A percentile compares a stretch with the other conserved stretches of the same genome.
phyloP scores from a whole-genome alignment of 2,888 invertebrate species.

The Belgica antarctica region DNA sequence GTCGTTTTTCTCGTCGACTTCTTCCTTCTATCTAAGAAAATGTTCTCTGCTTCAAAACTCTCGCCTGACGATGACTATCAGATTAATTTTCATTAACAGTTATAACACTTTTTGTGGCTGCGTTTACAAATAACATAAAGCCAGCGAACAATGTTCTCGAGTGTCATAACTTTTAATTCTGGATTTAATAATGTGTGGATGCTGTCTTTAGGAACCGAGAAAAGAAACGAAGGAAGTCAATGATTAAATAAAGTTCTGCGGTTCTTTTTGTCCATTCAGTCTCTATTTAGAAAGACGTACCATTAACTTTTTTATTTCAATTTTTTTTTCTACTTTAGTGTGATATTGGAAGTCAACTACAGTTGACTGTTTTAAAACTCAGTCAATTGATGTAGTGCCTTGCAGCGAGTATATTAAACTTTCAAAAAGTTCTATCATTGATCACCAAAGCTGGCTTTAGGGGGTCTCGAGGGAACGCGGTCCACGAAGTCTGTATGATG shows the following conservation, averaged over 20 bases:
- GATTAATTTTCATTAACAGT: constrained; percentile 29
- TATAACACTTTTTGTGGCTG: constrained; percentile 6
- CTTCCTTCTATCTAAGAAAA: not conserved
- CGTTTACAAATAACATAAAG: not conserved
- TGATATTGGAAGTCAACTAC: too few relatives aligned
- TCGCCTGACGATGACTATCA: constrained; percentile 9
- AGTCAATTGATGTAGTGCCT: too few relatives aligned
- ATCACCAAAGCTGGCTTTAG: too few relatives aligned
- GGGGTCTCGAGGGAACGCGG: too few relatives aligned
- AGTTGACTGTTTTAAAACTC: too few relatives aligned
- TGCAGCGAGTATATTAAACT: too few relatives aligned
- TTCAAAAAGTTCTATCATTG: too few relatives aligned
- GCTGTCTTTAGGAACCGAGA: not conserved
- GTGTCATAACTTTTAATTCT: constrained; percentile 10
- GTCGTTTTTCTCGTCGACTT: not conserved
- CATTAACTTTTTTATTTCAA: constrained; percentile 15
- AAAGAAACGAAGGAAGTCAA: not conserved
- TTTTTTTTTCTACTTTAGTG: too few relatives aligned
- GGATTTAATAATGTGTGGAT: constrained; percentile 9
- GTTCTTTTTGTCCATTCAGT: not conserved
- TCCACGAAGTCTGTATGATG: too few relatives aligned
- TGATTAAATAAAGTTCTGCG: not conserved
- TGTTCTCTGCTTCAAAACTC: not conserved
- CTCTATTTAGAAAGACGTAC: not conserved
- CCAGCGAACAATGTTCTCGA: not conserved